Percentiles rank a stretch among this genome's conserved stretches.
These are phyloP conservation scores for Drosophila hydei DNA, from an alignment of 1,140 invertebrate genomes.

Conservation along the genomic window DNA sequence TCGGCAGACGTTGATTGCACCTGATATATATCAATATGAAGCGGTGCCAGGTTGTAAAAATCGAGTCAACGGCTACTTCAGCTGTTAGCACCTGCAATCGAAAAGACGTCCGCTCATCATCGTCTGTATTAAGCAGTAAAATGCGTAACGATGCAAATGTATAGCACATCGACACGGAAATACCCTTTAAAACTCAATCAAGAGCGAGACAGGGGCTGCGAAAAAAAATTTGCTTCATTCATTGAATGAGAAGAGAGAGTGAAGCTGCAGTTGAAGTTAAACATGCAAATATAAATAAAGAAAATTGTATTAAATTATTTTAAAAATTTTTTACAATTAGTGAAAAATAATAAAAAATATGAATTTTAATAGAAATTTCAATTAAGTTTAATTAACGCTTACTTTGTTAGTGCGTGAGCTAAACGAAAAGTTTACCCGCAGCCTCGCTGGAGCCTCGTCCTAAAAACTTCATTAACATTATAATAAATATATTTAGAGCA, in stretches of 20 bases:
- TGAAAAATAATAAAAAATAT: no score
- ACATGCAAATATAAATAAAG: no score
- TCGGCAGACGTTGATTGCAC: slow-evolving; percentile 45
- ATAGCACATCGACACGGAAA: slow-evolving; percentile 13
- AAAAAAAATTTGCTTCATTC: neutral
- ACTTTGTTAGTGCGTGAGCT: no score
- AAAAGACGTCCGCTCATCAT: slow-evolving; percentile 27
- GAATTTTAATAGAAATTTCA: no score
- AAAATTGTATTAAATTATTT: no score
- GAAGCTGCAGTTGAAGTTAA: no score
- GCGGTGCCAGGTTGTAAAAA: slow-evolving; percentile 43
- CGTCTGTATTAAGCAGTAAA: slow-evolving; percentile 54
- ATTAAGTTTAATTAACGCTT: no score
- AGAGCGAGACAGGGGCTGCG: neutral
- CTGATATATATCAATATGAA: slow-evolving; percentile 45
- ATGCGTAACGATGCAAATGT: slow-evolving; percentile 21
- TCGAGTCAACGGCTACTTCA: slow-evolving; percentile 33
- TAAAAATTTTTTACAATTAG: no score
- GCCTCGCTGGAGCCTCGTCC: no score
- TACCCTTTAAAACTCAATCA: neutral
- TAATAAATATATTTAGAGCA: neutral
- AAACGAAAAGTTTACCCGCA: no score
- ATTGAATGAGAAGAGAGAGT: no score
- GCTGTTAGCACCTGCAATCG: slow-evolving; percentile 58
- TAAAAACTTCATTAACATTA: no score